These are phyloP conservation scores for Aptenodytes forsteri DNA, from an alignment of 2,113 vertebrate species.

Conservation along the genomic window DNA sequence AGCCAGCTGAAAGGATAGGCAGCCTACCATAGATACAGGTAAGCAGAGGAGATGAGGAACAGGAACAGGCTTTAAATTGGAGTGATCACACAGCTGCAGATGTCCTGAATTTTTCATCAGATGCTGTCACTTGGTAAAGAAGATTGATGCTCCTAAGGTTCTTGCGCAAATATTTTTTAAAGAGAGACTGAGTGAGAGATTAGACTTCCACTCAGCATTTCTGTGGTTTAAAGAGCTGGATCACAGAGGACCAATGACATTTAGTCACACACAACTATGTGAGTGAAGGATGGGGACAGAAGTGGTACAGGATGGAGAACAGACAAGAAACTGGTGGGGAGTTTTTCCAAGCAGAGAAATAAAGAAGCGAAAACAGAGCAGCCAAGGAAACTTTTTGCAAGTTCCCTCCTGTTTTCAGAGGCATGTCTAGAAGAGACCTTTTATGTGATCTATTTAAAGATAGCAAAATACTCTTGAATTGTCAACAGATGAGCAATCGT, in stretches of 20 bases:
- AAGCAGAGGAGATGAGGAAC: not conserved
- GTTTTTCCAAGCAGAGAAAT: not conserved
- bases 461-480: conserved; percentile 10
- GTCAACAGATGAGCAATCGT: conserved; percentile 8
- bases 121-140: not conserved
- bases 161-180: not conserved
- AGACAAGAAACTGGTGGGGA: not conserved
- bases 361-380: not conserved
- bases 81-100: not conserved
- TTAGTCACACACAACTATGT: not conserved
- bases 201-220: not conserved
- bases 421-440: not conserved
- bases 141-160: not conserved
- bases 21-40: not conserved
- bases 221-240: not conserved
- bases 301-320: not conserved
- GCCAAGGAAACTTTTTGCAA: not conserved
- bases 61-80: not conserved
- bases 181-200: not conserved
- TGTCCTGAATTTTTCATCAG: not conserved
- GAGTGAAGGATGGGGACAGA: not conserved
- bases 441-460: conserved; percentile 23
- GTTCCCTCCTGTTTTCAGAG: not conserved
- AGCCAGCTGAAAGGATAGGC: not conserved
- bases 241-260: not conserved